These are phyloP conservation scores for Ormyrus pomaceus DNA, from an alignment of 2,888 invertebrate species.

Conservation along the genomic window DNA sequence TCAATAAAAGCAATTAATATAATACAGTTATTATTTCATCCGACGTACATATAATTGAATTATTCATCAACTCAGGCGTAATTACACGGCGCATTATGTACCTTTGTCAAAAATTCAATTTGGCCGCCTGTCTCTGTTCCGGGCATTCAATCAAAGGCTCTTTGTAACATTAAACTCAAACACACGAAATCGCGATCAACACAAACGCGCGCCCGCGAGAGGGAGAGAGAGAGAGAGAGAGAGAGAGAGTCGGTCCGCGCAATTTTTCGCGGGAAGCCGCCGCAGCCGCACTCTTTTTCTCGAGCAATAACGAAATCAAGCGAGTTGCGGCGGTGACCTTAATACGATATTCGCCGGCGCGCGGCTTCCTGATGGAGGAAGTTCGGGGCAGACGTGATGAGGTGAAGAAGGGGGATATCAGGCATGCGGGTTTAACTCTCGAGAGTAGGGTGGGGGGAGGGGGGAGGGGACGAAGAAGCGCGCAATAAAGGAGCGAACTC, in stretches of 20 bases:
- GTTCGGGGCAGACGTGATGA: background rate
- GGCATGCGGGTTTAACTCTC: background rate
- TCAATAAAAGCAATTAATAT: constrained; percentile 52
- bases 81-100: constrained; percentile 37
- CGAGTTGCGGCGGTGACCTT: constrained; percentile 9
- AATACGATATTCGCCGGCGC: constrained; percentile 39
- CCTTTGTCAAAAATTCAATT: constrained; percentile 48
- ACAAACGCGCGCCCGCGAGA: background rate
- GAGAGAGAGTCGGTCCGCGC: constrained; percentile 2
- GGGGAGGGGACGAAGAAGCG: no score
- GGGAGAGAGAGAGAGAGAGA: background rate
- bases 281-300: constrained; percentile 8
- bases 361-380: background rate
- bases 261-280: constrained; percentile 6
- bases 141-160: constrained; percentile 21
- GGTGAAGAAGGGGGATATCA: no score
- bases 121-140: background rate
- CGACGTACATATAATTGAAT: constrained; percentile 35
- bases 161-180: constrained; percentile 3
- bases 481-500: no score
- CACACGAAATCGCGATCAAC: constrained; percentile 4
- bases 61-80: constrained; percentile 42
- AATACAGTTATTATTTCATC: constrained; percentile 48
- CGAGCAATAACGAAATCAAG: constrained; percentile 31
- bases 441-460: background rate